phyloP scores from a whole-genome alignment of 1,140 invertebrate species.

The Gerris buenoi region DNA sequence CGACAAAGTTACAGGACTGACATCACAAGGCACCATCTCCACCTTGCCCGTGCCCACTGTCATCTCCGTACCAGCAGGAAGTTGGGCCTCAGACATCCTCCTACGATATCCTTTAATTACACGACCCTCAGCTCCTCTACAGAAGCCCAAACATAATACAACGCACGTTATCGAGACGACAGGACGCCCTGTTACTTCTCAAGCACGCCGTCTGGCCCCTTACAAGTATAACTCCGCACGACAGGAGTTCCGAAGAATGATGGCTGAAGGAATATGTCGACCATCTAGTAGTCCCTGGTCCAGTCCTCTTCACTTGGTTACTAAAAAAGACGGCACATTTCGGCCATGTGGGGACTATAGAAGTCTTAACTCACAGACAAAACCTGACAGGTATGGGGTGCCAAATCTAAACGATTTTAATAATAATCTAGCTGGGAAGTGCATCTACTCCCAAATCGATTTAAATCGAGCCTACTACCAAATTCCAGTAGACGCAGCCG shows the following conservation, averaged over 20 bases:
- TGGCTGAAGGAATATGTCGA: constrained; percentile 21
- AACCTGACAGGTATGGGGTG: constrained; percentile 28
- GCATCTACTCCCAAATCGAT: not conserved
- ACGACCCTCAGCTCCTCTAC: not conserved
- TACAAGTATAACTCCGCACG: not conserved
- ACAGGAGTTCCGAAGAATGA: constrained; percentile 21
- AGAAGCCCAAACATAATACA: not conserved
- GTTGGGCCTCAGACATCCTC: not conserved
- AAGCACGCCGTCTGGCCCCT: not conserved
- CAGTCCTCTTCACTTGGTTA: constrained; percentile 30
- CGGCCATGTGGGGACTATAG: constrained; percentile 28
- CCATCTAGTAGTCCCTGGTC: constrained; percentile 29
- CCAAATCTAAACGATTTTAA: constrained; percentile 2
- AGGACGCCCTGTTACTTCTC: not conserved
- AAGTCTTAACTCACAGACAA: constrained; percentile 27
- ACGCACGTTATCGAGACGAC: not conserved
- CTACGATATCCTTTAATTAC: not conserved
- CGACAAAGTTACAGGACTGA: not conserved
- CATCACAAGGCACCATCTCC: not conserved
- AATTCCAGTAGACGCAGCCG: not conserved
- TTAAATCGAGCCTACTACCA: not conserved
- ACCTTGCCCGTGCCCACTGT: not conserved
- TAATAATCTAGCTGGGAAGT: not conserved
- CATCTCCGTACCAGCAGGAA: not conserved
- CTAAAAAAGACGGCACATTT: constrained; percentile 26